A percentile compares a stretch with the other conserved stretches of the same genome.
Evolutionary conservation across 2,888 invertebrate species (phyloP).

Genomic region (Himalopsyche japonica): DNA sequence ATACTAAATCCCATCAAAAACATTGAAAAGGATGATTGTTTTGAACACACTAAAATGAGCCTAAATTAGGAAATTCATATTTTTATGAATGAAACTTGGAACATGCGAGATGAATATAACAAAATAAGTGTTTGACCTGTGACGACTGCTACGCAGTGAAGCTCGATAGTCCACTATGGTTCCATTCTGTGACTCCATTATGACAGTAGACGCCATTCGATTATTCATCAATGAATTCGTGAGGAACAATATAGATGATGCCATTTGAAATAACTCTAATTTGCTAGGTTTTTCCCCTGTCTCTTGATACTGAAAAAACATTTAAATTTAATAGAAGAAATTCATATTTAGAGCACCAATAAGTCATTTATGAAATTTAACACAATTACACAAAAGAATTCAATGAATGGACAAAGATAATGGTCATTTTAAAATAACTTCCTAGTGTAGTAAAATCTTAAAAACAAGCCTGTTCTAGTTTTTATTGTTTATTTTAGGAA

Average conservation of each 20-base stretch:
- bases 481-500: too few species aligned
- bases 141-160: slow-evolving; percentile 59
- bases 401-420: too few species aligned
- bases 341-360: neutral
- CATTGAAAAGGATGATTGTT: too few species aligned
- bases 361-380: neutral
- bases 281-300: slow-evolving; percentile 54
- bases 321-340: neutral
- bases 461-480: too few species aligned
- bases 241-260: slow-evolving; percentile 56
- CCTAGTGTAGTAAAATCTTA: too few species aligned
- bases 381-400: neutral
- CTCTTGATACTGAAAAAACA: slow-evolving; percentile 49
- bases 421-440: too few species aligned
- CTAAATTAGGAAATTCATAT: too few species aligned
- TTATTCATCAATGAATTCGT: slow-evolving; percentile 55
- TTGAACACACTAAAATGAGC: too few species aligned
- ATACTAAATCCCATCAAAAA: too few species aligned
- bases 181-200: slow-evolving; percentile 60
- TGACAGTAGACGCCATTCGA: slow-evolving; percentile 54
- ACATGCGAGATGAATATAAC: neutral
- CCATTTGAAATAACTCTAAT: slow-evolving; percentile 57
- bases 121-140: slow-evolving; percentile 47
- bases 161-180: slow-evolving; percentile 57
- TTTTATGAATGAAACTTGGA: neutral